A percentile compares a stretch with the other conserved stretches of the same genome.
phyloP scores from a whole-genome alignment of 2,113 vertebrate genomes.

The Macquaria australasica region DNA sequence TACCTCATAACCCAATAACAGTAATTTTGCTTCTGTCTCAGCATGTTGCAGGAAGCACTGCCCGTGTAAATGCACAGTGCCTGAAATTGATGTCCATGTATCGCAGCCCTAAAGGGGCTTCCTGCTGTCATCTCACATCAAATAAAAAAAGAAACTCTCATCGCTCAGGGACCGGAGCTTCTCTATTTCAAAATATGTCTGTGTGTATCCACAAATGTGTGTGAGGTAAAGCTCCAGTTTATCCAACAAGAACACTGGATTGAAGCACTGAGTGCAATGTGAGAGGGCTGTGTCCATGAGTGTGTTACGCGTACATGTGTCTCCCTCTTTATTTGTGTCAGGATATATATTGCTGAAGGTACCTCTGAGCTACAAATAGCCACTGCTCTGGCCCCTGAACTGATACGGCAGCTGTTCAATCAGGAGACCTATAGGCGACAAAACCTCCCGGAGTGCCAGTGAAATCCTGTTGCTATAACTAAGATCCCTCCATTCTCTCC shows the following conservation, averaged over 20 bases:
- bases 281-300: conserved; percentile 21
- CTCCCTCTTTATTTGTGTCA: conserved; percentile 50
- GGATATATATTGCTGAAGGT: conserved; percentile 62
- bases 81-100: conserved; percentile 62
- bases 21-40: conserved; percentile 39
- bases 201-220: conserved; percentile 21
- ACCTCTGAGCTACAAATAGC: conserved; percentile 65
- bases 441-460: conserved; percentile 44
- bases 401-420: conserved; percentile 73
- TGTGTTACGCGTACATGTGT: conserved; percentile 15
- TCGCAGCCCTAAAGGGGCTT: conserved; percentile 42
- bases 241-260: conserved; percentile 26
- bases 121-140: conserved; percentile 56
- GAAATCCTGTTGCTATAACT: conserved; percentile 56
- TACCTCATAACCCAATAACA: background rate
- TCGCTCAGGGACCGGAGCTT: conserved; percentile 17
- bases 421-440: conserved; percentile 52
- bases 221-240: conserved; percentile 30
- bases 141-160: conserved; percentile 40
- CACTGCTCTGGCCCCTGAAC: conserved; percentile 50
- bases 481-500: conserved; percentile 34
- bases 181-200: conserved; percentile 47
- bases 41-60: conserved; percentile 1
- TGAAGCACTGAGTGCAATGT: background rate
- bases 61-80: conserved; percentile 55